Evolutionary conservation across 35 echinoderm and acorn worm species (phyloP), one percentile per base, ranked within the genome.

Genomic region (Patiria miniata): DNA sequence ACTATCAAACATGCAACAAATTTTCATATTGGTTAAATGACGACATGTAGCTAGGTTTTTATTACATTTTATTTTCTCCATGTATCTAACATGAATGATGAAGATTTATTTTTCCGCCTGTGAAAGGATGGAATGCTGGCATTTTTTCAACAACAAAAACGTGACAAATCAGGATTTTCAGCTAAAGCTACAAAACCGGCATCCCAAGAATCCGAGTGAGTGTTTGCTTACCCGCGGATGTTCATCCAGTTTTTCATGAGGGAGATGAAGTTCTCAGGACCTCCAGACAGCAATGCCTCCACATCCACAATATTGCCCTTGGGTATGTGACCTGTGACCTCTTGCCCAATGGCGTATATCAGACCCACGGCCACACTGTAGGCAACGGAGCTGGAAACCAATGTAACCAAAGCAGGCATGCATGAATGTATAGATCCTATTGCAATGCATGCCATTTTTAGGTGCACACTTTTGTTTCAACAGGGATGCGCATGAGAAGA

Each of bases 281-380:
- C 91, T 15, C 87, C 92, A 40, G 85, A 77, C 8, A 98, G 86
- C 53, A 98, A 88, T 28, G 95, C 95, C 76, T 98, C 95, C 33
- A 98, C 40, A 33, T 98, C 95, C 2, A 98, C 87, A 39, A 98
- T 60, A 78, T 94, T 94, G 52, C 89, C 89, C 37, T 87, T 94
- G 7, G 95, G 95, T 69, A 98, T 94, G 23, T 57, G 82, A 50
- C 92, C 89, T 19, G 95, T 98, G 29, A 98, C 92, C 88, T 98
- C 95, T 21, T 89, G 79, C 39, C 95, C 95, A 8, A 93, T 54
- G 32, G 95, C 88, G n/a, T 94, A 77, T 36, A 98, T 79, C 78
- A 98, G 40, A 7, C 95, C 95, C 19, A 98, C 77, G 22, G 92
- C 95, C 30, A 98, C 89, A 60, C 87, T 89, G 83, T 98, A 98